phyloP scores from a whole-genome alignment of 2,113 vertebrate genomes.

The Porphyrio hochstetteri region DNA sequence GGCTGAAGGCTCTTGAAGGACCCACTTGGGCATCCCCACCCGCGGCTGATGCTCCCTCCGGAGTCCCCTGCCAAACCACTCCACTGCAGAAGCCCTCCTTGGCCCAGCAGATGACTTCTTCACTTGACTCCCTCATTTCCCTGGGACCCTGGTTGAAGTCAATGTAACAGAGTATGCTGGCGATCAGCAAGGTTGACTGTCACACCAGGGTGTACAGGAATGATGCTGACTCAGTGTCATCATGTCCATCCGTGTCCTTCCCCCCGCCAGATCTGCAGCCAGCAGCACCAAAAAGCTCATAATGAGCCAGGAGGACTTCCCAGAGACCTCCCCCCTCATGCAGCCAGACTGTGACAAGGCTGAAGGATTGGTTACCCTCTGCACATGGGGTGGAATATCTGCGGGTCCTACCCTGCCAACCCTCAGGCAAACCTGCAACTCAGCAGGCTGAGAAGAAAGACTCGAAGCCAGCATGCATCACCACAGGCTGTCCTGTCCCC shows the following conservation, averaged over 20 bases:
- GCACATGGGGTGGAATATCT: background rate
- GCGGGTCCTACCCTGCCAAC: background rate
- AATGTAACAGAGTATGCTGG: background rate
- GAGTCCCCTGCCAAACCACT: background rate
- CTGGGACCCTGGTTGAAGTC: background rate
- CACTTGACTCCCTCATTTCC: fast-evolving
- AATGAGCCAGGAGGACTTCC: background rate
- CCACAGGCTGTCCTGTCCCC: fast-evolving
- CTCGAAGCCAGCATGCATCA: background rate
- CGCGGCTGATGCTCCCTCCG: fast-evolving
- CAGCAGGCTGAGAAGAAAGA: background rate
- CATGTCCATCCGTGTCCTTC: too few species aligned
- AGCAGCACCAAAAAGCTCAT: background rate
- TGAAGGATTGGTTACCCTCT: background rate
- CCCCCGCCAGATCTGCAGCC: background rate
- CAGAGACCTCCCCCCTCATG: background rate
- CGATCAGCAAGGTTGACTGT: background rate
- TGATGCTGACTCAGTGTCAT: fast-evolving
- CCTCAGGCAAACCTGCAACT: background rate
- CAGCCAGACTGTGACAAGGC: background rate
- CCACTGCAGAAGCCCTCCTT: background rate
- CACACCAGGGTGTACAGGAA: background rate
- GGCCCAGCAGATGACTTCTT: background rate
- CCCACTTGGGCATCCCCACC: background rate
- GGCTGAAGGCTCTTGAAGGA: background rate